A percentile compares a stretch with the other conserved stretches of the same genome.
Conservation (phyloP, 2,888 invertebrate species). For the Apocheima hispidaria region DNA sequence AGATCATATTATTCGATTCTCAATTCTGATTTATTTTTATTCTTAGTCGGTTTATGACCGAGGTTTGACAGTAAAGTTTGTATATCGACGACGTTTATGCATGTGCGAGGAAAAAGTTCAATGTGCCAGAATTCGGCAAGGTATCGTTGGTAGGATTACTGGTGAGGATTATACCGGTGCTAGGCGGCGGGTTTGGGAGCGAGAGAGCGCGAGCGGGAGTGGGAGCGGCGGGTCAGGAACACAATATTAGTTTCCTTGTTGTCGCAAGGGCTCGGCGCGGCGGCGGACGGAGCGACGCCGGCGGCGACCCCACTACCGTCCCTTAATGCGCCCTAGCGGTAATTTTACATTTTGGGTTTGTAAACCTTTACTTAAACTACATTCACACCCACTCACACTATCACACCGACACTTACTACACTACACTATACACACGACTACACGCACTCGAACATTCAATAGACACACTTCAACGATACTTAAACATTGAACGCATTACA, state of each 20-base stretch:
- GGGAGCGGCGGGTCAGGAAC: slow-evolving; percentile 80
- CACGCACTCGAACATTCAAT: slow-evolving; percentile 41
- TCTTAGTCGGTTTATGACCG: slow-evolving; percentile 23
- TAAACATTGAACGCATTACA: slow-evolving; percentile 49
- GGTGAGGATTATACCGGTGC: slow-evolving; percentile 21
- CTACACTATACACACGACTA: slow-evolving; percentile 31
- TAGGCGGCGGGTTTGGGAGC: slow-evolving; percentile 72
- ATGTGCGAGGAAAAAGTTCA: slow-evolving; percentile 53
- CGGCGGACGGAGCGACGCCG: slow-evolving; percentile 82
- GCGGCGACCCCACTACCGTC: slow-evolving; percentile 81
- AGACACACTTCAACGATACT: slow-evolving; percentile 40
- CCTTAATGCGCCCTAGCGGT: slow-evolving; percentile 84
- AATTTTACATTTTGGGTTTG: slow-evolving; percentile 86
- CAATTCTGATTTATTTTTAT: slow-evolving; percentile 25
- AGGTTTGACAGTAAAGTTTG: slow-evolving; percentile 26
- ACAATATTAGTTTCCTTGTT: slow-evolving; percentile 87
- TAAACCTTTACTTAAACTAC: slow-evolving; percentile 85
- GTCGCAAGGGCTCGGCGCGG: slow-evolving; percentile 86
- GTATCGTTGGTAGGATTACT: slow-evolving; percentile 26
- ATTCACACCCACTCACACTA: slow-evolving; percentile 52
- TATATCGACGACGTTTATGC: slow-evolving; percentile 32
- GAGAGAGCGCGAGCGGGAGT: slow-evolving; percentile 57
- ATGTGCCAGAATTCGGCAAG: slow-evolving; percentile 41
- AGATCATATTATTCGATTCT: slow-evolving; percentile 20
- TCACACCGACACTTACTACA: slow-evolving; percentile 33